These are phyloP conservation scores for Drosophila virilis DNA, from an alignment of 1,140 invertebrate genomes.

Conservation along the genomic window DNA sequence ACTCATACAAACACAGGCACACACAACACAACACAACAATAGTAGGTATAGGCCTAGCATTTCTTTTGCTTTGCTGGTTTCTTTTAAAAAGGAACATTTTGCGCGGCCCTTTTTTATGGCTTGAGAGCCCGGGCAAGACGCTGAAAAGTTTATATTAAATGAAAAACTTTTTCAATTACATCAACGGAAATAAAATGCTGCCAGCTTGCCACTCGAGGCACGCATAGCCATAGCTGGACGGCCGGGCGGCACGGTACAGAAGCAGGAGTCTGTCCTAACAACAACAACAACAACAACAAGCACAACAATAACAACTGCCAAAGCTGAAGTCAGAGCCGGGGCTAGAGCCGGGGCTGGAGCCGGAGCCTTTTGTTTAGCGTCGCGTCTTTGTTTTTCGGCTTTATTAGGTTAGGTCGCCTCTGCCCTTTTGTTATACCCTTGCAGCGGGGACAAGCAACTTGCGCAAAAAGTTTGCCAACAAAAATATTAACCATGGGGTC, in stretches of 20 bases:
- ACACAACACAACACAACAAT: conserved; percentile 21
- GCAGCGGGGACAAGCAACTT: conserved; percentile 20
- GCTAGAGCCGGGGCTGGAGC: background rate
- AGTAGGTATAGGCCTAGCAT: conserved; percentile 59
- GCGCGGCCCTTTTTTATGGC: conserved; percentile 46
- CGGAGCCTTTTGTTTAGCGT: conserved; percentile 71
- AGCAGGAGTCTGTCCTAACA: conserved; percentile 34
- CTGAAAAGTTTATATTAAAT: conserved; percentile 84
- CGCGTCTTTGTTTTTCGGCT: conserved; percentile 77
- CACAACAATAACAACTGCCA: conserved; percentile 39
- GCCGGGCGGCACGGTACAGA: conserved; percentile 5
- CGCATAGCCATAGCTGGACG: conserved; percentile 48
- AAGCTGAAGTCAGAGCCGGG: conserved; percentile 19
- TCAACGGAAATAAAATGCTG: conserved; percentile 83
- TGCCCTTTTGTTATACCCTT: conserved; percentile 36
- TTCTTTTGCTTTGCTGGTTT: conserved; percentile 43
- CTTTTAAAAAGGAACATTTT: conserved; percentile 29
- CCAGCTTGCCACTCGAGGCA: conserved; percentile 80
- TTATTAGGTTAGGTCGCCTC: conserved; percentile 75
- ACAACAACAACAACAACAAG: conserved; percentile 7
- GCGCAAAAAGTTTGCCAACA: background rate
- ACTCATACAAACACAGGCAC: conserved; percentile 17
- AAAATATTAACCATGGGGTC: background rate
- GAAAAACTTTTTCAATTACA: conserved; percentile 84
- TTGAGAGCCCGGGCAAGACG: conserved; percentile 51